phyloP scores from a whole-genome alignment of 2,888 invertebrate species.

The Drosophila multiciliata region DNA sequence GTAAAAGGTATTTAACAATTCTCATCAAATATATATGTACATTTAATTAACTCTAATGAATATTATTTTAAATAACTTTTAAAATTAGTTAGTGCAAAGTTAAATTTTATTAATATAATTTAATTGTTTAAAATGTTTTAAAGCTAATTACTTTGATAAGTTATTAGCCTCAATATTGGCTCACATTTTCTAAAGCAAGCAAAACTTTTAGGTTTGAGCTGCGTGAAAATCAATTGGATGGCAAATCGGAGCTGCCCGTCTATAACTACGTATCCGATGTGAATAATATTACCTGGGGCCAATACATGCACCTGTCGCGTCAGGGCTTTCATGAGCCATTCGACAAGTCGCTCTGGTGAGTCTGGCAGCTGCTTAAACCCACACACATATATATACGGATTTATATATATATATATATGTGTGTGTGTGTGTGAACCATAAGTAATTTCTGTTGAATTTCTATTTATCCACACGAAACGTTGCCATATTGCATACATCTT shows the following conservation, averaged over 20 bases:
- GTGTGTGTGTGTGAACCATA: slow-evolving; percentile 9
- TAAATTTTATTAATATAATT: background rate
- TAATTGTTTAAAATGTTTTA: background rate
- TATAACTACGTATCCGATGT: slow-evolving; percentile 85
- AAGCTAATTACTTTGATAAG: background rate
- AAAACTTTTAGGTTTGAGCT: slow-evolving; percentile 67
- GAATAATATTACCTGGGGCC: slow-evolving; percentile 85
- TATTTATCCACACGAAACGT: slow-evolving; percentile 41
- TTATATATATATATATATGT: no score
- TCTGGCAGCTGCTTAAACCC: slow-evolving; percentile 17
- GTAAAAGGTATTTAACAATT: background rate
- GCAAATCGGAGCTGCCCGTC: slow-evolving; percentile 83
- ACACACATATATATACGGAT: slow-evolving; percentile 1
- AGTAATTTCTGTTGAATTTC: slow-evolving; percentile 60
- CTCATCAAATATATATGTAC: background rate
- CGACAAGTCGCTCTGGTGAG: slow-evolving; percentile 85
- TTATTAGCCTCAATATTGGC: background rate
- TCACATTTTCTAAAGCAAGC: background rate
- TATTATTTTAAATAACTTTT: background rate
- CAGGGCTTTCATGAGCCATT: slow-evolving; percentile 85
- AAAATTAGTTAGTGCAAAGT: background rate
- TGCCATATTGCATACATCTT: slow-evolving; percentile 63
- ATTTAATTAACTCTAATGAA: background rate
- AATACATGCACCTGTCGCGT: slow-evolving; percentile 84
- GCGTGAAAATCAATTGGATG: slow-evolving; percentile 57